Base-by-base conservation (phyloP, 2,797 vertebrate species). In the Malacoctenus gilli region DNA sequence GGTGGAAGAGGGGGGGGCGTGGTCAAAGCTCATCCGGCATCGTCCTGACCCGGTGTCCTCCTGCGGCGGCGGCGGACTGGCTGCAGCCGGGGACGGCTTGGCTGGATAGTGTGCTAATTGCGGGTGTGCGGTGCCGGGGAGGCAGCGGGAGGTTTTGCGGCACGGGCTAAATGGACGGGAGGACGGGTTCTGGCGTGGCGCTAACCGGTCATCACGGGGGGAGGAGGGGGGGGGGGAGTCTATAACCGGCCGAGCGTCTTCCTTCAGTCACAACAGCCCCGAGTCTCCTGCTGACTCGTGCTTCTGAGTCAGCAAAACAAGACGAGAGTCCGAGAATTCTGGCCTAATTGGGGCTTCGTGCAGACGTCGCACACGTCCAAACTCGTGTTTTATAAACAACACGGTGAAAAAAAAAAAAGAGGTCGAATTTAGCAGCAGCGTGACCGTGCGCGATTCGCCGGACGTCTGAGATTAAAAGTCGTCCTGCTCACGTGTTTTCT, bases 101-200 rank as follows among this genome's bases (percentile, higher is more conserved):
- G 66, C 73, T 54, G 51, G 75, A 76, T 61, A 75, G 83, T 79
- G 87, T 85, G 85, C 71, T 83, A 86, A 89, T 85, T 85, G 76
- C 59, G 85, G 1, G 80, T 21, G 72, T 87, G 86, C 68, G 86
- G 82, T 68, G 52, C 51, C 49, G 74, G 62, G 75, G 62, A 80
- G 72, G 68, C 77, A 61, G 74, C n/a, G 36, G 65, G 58, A 54
- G 70, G 70, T 70, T 75, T 52, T 58, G 58, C 62, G 3, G 73
- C 43, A 47, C 50, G 34, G 58, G n/a, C n/a, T n/a, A 53, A 44
- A 43, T 50, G 48, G 57, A 73, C 83, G 62, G 53, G 67, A 60
- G 70, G 52, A 63, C 31, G 36, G 59, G 30, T 76, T 83, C 71
- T 31, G 48, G 39, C 72, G 52, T 46, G 41, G 54, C 36, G 52